phyloP scores from a whole-genome alignment of 2,113 vertebrate genomes.

The Origma solitaria region DNA sequence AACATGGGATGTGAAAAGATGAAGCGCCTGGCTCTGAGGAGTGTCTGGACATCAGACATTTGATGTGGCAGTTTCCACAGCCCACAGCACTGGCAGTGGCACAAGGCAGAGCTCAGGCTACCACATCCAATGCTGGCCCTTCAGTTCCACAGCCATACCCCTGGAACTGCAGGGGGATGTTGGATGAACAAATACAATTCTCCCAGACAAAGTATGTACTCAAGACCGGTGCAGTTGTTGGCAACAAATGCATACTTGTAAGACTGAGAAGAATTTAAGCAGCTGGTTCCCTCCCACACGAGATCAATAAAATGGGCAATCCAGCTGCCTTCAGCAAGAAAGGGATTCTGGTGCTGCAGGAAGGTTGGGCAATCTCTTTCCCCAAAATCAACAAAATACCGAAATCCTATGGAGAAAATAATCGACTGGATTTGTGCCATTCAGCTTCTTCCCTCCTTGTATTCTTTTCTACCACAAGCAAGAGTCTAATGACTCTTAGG shows the following conservation, averaged over 20 bases:
- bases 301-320: background rate
- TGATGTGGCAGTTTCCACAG: background rate
- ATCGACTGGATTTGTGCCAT: background rate
- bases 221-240: background rate
- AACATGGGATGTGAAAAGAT: background rate
- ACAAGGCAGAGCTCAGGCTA: background rate
- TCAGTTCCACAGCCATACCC: background rate
- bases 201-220: accelerated
- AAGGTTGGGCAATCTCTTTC: background rate
- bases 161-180: background rate
- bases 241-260: background rate
- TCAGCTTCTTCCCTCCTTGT: background rate
- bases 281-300: background rate
- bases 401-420: background rate
- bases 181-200: background rate
- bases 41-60: background rate
- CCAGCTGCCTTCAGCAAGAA: background rate
- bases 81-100: background rate
- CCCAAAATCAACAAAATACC: background rate
- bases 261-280: background rate
- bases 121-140: background rate
- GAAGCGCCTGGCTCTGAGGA: background rate
- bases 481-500: background rate
- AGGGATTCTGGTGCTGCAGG: background rate
- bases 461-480: background rate